Conservation (phyloP, 2,888 invertebrate species). For the Geophilus truncorum region DNA sequence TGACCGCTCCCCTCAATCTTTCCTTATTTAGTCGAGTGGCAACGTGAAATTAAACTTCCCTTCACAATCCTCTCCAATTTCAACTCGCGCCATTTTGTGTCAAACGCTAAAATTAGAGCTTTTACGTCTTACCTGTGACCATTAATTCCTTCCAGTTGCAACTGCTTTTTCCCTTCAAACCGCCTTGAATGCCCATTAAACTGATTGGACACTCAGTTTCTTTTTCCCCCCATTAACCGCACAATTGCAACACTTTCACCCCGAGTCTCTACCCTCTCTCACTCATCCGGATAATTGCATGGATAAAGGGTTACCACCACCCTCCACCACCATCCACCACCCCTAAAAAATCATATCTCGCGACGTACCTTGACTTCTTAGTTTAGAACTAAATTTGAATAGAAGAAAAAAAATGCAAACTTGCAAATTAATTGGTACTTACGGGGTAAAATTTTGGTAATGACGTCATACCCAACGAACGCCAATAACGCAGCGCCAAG, state of each 20-base stretch:
- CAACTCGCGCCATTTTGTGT: not conserved
- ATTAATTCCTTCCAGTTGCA: not conserved
- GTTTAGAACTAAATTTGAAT: not conserved
- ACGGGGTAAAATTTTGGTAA: not conserved
- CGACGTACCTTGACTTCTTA: not conserved
- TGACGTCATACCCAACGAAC: conserved; percentile 17
- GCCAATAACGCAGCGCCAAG: not conserved
- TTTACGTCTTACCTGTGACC: not conserved
- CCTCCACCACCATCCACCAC: no score
- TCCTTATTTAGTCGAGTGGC: no score
- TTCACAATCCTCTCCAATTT: not conserved
- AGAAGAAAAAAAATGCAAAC: not conserved
- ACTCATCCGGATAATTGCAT: conserved; percentile 25
- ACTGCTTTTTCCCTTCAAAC: conserved; percentile 7
- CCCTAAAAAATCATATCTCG: not conserved
- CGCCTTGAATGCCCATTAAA: conserved; percentile 1
- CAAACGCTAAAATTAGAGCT: not conserved
- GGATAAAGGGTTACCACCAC: not conserved
- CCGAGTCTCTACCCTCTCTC: not conserved
- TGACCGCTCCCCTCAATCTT: no score
- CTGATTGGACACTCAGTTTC: conserved; percentile 14
- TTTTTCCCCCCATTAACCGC: conserved; percentile 7
- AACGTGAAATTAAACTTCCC: no score
- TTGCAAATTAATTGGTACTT: conserved; percentile 15
- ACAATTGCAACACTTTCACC: not conserved